phyloP scores from a whole-genome alignment of 2,888 invertebrate species.

The Lathronympha strigana region DNA sequence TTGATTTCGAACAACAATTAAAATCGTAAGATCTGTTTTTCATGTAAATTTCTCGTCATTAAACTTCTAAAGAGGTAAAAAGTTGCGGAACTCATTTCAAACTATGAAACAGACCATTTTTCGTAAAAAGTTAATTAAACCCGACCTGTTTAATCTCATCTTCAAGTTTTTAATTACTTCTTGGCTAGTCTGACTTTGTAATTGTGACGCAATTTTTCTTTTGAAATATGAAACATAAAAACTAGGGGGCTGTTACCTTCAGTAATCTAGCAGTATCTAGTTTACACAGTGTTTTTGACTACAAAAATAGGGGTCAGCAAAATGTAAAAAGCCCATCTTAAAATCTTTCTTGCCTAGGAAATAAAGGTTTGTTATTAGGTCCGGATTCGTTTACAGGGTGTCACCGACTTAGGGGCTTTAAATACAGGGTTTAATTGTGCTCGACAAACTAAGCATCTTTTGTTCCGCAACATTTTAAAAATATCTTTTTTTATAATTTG shows the following conservation, averaged over 20 bases:
- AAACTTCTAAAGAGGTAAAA: slow-evolving; percentile 2
- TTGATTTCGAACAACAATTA: neutral
- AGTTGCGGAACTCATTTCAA: slow-evolving; percentile 23
- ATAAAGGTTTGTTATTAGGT: no score
- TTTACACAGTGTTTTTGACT: neutral
- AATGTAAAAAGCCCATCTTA: no score
- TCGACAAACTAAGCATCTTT: no score
- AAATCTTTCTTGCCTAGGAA: no score
- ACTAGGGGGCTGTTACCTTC: neutral
- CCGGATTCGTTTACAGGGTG: no score
- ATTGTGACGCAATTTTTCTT: slow-evolving; percentile 6
- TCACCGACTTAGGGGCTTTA: no score
- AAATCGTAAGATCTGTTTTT: neutral
- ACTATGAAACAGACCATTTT: slow-evolving; percentile 14
- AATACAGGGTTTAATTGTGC: no score
- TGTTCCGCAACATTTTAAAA: no score
- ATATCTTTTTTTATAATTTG: no score
- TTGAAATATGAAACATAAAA: neutral
- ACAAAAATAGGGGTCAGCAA: no score
- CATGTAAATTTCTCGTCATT: neutral
- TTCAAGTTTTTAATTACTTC: slow-evolving; percentile 32
- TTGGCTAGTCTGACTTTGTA: neutral
- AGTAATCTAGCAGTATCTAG: neutral
- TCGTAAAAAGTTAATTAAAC: slow-evolving; percentile 10
- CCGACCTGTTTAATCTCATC: slow-evolving; percentile 17